These are phyloP conservation scores for mouse (Mus musculus) DNA, from an alignment of 2,113 vertebrate genomes.

Conservation along the genomic window GRCm39 chr11:38982001-38982500, in stretches of 20 bases:
- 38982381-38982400: slow-evolving; percentile 1
- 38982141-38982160: neutral
- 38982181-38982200: neutral
- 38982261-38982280: neutral
- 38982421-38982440: neutral
- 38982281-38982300: neutral
- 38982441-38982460: slow-evolving; percentile 6
- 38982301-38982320: neutral
- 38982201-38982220: slow-evolving; percentile 6
- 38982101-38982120: neutral
- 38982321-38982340: neutral
- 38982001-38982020: neutral
- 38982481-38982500: slow-evolving; percentile 60
- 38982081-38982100: neutral
- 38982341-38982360: neutral
- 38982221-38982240: slow-evolving; percentile 32
- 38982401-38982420: neutral
- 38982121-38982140: neutral
- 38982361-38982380: slow-evolving; percentile 18
- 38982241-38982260: neutral
- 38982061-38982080: no score
- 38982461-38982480: slow-evolving; percentile 73
- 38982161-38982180: neutral
- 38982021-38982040: neutral
- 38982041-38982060: no score